Evolutionary conservation across 2,888 invertebrate genomes (phyloP), one percentile per base, ranked within the genome.

Genomic region (Piscicola geometra): DNA sequence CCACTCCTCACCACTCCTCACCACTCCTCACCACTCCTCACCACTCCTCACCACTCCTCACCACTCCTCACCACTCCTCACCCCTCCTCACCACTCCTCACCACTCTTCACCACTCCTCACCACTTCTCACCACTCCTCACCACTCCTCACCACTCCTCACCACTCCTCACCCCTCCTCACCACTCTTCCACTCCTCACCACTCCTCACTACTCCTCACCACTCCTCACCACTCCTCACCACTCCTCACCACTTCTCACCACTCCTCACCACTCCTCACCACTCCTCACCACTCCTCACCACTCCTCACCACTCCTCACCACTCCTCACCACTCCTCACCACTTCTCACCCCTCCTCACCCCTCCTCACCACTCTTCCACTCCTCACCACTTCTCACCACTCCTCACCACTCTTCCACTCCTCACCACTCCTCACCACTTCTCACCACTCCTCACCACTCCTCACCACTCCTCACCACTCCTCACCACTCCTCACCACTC

Each of bases 341-440:
- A 35, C 36, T 66, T 21, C 25, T 18, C 30, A 56, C 30, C 33
- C 18, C 18, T 12, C 25, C 28, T 35, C 28, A 32, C 60, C 35
- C 25, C 47, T 75, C 41, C 28, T 68, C 32, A 28, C 32, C 15
- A 28, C 90, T n/a, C 3, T n/a, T 25, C 60, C n/a, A 56, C 60
- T 25, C 60, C 60, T 18, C 60, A 5, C 5, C 60, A 25, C n/a
- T 25, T n/a, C 60, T 18, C 60, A 9, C 3, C 60, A 56, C 60
- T 25, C 5, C 60, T 18, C 60, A 9, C 9, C 60, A 56, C 60
- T n/a, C n/a, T 25, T 18, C 60, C 60, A 25, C 60, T 18, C 60
- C n/a, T 56, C 60, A 56, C 60, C 60, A 56, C 60, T 18, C 60
- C 60, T 56, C 60, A 56, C 60, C 60, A 25, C 60, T 18, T 25